phyloP scores from a whole-genome alignment of 2,888 invertebrate genomes.

The Erpobdella octoculata region DNA sequence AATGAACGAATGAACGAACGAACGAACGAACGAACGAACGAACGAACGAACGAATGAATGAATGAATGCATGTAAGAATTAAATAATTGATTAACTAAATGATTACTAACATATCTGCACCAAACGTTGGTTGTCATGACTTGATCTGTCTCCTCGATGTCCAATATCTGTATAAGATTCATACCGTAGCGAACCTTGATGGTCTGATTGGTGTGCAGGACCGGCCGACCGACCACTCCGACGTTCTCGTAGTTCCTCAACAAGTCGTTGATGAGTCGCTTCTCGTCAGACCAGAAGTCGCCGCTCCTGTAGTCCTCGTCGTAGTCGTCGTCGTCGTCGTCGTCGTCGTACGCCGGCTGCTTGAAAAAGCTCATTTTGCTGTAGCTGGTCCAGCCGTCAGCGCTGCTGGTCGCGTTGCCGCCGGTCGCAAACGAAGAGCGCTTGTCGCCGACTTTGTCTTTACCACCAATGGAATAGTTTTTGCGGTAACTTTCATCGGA shows the following conservation, averaged over 20 bases:
- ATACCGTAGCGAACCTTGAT: conserved; percentile 48
- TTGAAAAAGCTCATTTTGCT: not conserved
- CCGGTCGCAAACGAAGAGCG: not conserved
- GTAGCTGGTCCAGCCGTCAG: not conserved
- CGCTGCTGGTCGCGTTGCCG: not conserved
- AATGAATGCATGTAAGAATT: too few species aligned
- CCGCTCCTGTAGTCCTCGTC: not conserved
- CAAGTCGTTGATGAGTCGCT: conserved; percentile 45
- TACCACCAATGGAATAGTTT: too few species aligned
- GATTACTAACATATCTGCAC: conserved; percentile 50
- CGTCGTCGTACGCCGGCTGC: not conserved
- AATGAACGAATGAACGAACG: too few species aligned
- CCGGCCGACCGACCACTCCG: conserved; percentile 49
- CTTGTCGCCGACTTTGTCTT: too few species aligned
- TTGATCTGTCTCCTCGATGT: conserved; percentile 52
- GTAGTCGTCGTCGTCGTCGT: conserved; percentile 2
- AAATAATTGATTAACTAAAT: conserved; percentile 33
- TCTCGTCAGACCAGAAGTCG: conserved; percentile 43
- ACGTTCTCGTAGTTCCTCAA: conserved; percentile 46
- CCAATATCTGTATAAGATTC: conserved; percentile 51
- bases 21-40: too few species aligned
- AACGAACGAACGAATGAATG: too few species aligned
- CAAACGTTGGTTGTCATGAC: conserved; percentile 52
- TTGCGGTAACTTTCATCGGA: too few species aligned
- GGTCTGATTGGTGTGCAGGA: conserved; percentile 46